Evolutionary conservation across 1,140 invertebrate genomes (phyloP).

Genomic region (Nautilus pompilius): DNA sequence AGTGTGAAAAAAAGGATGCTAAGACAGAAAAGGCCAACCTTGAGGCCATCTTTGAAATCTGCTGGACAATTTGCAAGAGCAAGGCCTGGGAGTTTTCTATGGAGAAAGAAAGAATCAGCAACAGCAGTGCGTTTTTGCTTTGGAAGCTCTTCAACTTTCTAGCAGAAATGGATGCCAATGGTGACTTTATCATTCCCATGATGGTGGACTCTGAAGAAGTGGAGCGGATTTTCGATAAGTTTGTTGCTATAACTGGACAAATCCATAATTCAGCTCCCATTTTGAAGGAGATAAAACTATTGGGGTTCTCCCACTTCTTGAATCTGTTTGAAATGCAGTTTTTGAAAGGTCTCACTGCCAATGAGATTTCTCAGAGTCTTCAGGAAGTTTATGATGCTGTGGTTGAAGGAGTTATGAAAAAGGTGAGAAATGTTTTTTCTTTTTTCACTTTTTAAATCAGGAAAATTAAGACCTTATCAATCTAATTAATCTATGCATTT

Average conservation of each 20-base stretch:
- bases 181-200: constrained; percentile 32
- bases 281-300: too few relatives aligned
- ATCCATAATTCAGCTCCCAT: too few relatives aligned
- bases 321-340: constrained; percentile 72
- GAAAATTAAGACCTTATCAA: too few relatives aligned
- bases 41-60: constrained; percentile 67
- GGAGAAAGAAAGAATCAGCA: constrained; percentile 62
- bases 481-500: too few relatives aligned
- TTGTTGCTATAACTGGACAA: constrained; percentile 36
- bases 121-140: constrained; percentile 69
- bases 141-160: constrained; percentile 77
- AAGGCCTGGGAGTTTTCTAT: constrained; percentile 58
- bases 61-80: constrained; percentile 74
- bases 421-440: constrained; percentile 57
- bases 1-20: constrained; percentile 32
- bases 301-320: constrained; percentile 67
- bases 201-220: constrained; percentile 49
- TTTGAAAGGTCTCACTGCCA: constrained; percentile 59
- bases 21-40: constrained; percentile 56
- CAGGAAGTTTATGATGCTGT: constrained; percentile 74
- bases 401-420: constrained; percentile 78
- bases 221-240: constrained; percentile 39
- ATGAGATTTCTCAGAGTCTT: constrained; percentile 68
- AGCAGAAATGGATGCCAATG: constrained; percentile 58
- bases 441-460: neutral